Evolutionary conservation across 1,140 invertebrate genomes (phyloP), one percentile per base, ranked within the genome.

Genomic region (Rhagoletis zephyria): DNA sequence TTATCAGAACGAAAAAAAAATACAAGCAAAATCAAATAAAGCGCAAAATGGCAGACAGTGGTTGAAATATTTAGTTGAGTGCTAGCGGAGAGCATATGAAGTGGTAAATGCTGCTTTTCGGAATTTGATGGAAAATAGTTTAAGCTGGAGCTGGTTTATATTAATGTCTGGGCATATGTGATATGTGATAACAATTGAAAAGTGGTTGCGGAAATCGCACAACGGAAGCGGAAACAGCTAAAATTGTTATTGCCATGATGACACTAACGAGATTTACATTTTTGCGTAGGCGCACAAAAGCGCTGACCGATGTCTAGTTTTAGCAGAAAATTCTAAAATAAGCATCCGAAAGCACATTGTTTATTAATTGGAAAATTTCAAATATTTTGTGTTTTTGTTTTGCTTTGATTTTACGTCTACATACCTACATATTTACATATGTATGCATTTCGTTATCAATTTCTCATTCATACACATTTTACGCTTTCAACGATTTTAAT

Each of bases 191-290:
- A 56, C n/a, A 81, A 81, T 1, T 56, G 48, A 12, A 56, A 81
- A 81, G 51, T 81, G 74, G n/a, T 48, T 56, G 74, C 74, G 74
- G 74, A 81, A 81, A 59, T 59, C 48, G 5, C 74, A 56, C 5
- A 81, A 81, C 74, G 45, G 74, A 81, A 81, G n/a, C 48, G 74
- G 74, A 81, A 81, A 59, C 56, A 10, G 2, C 74, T 16, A 48
- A 81, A 81, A 81, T 56, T 81, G 45, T 56, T 81, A 14, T 81
- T 81, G 74, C 56, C 74, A 81, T 81, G 74, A 48, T 4, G 45
- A n/a, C n/a, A 42, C 74, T 81, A 81, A 81, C 74, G 74, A 81
- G 74, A 81, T 81, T 81, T 19, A 48, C 74, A 81, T 81, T 56
- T 81, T 81, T 30, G 30, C 30, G 61, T 30, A 45, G 45, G 48